A percentile compares a stretch with the other conserved stretches of the same genome.
phyloP scores from a whole-genome alignment of 1,140 invertebrate species.

The Hypsibius dujardini region DNA sequence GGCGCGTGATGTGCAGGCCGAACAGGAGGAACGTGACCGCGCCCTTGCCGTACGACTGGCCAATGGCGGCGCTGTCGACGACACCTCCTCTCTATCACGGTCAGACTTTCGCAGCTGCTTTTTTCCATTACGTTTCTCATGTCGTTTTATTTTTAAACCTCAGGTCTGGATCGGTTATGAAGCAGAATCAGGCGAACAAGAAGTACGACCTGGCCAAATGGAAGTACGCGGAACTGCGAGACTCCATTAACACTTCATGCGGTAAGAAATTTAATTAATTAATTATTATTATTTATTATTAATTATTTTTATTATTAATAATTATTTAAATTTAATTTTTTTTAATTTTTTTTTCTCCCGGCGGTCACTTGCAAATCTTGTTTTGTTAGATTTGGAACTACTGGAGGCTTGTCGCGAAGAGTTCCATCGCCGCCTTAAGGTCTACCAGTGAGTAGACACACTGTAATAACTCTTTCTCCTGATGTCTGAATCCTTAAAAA shows the following conservation, averaged over 20 bases:
- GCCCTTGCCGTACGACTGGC: constrained; percentile 77
- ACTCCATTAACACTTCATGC: constrained; percentile 93
- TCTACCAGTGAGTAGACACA: constrained; percentile 49
- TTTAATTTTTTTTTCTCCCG: too few relatives aligned
- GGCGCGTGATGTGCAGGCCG: constrained; percentile 30
- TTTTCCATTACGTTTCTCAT: too few relatives aligned
- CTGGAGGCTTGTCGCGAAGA: constrained; percentile 75
- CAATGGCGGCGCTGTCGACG: constrained; percentile 69
- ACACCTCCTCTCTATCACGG: constrained; percentile 36
- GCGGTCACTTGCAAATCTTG: neutral
- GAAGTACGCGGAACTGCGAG: constrained; percentile 90
- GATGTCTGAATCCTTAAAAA: too few relatives aligned
- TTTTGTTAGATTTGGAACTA: constrained; percentile 37
- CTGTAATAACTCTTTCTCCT: too few relatives aligned
- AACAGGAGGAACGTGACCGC: constrained; percentile 80
- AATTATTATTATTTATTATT: constrained; percentile 20
- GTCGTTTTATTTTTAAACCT: neutral
- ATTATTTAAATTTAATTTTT: too few relatives aligned
- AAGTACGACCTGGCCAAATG: constrained; percentile 89
- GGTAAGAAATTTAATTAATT: constrained; percentile 40
- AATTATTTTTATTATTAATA: constrained; percentile 13
- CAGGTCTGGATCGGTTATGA: constrained; percentile 26
- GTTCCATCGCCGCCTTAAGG: constrained; percentile 86
- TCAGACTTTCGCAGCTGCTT: too few relatives aligned
- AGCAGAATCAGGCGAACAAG: constrained; percentile 52